Evolutionary conservation across 2,797 vertebrate species (phyloP).

Genomic region (Tangara arthus): DNA sequence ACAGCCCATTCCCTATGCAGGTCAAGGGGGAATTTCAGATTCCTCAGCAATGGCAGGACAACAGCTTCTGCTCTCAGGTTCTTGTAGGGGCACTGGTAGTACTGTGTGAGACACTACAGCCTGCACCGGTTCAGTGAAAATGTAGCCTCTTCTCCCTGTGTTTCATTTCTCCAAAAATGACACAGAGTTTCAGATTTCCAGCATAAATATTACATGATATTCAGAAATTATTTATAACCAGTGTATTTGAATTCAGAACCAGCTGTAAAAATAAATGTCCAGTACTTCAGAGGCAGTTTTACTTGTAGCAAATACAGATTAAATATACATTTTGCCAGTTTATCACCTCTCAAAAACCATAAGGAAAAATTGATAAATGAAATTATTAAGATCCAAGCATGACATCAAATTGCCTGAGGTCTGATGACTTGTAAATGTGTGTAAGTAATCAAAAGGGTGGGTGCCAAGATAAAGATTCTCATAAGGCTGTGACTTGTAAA

Average conservation of each 20-base stretch:
- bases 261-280: slow-evolving; percentile 39
- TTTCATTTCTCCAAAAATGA: neutral
- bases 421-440: neutral
- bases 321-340: slow-evolving; percentile 17
- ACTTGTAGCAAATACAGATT: slow-evolving; percentile 12
- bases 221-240: slow-evolving; percentile 53
- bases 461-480: neutral
- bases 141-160: neutral
- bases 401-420: neutral
- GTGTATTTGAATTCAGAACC: slow-evolving; percentile 6
- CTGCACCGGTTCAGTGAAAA: neutral
- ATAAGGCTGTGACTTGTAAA: neutral
- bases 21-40: neutral
- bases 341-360: neutral
- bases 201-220: slow-evolving; percentile 34
- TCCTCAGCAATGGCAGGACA: neutral
- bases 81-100: neutral
- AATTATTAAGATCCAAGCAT: neutral
- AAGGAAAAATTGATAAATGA: neutral
- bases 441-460: neutral
- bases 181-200: slow-evolving; percentile 6
- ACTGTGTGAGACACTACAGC: neutral
- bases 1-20: neutral
- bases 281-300: neutral
- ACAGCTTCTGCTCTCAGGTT: rapidly evolving